phyloP scores from a whole-genome alignment of 2,113 vertebrate species.

The Pteruthius melanotis region DNA sequence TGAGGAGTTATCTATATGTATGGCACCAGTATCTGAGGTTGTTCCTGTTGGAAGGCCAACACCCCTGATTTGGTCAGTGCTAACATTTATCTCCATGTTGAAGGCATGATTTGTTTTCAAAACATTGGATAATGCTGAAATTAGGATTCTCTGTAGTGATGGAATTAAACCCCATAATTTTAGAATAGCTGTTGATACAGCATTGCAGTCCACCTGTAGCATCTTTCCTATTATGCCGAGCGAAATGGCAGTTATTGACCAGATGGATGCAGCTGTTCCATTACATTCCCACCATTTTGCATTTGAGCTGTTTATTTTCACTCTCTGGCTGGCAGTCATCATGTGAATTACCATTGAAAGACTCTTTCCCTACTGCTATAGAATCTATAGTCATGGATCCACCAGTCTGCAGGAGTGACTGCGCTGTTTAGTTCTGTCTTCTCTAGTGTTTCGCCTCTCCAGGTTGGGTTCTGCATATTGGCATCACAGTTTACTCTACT shows the following conservation, averaged over 20 bases:
- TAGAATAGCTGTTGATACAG: neutral
- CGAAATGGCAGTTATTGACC: neutral
- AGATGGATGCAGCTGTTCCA: neutral
- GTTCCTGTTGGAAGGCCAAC: neutral
- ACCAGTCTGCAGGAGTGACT: neutral
- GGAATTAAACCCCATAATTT: constrained; percentile 8
- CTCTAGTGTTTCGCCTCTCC: neutral
- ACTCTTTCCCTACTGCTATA: neutral
- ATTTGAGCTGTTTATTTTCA: neutral
- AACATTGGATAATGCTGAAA: neutral
- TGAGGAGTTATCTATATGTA: neutral
- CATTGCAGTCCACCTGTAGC: neutral
- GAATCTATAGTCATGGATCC: fast-evolving
- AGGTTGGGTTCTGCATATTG: neutral
- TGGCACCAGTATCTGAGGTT: neutral
- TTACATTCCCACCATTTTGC: neutral
- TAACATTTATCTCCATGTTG: neutral
- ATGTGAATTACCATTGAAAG: neutral
- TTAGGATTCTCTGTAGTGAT: neutral
- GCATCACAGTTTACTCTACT: neutral
- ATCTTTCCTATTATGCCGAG: neutral
- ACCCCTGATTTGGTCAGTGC: neutral
- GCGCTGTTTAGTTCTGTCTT: neutral
- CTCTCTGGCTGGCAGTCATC: neutral
- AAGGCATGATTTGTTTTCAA: neutral